These are phyloP conservation scores for Drosophila serrata DNA, from an alignment of 1,140 invertebrate species.

Conservation along the genomic window DNA sequence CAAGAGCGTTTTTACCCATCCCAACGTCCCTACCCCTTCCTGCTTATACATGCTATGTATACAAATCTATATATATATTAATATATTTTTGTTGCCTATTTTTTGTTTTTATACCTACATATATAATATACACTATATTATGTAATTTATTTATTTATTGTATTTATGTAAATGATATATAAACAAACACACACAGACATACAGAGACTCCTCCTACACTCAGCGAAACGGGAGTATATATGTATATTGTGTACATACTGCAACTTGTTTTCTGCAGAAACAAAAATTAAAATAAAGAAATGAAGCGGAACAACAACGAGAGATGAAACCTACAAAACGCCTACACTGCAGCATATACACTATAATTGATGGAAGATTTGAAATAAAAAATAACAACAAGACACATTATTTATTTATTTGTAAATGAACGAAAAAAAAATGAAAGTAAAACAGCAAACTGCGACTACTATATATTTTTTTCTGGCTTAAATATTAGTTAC, in stretches of 20 bases:
- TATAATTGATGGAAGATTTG: slow-evolving; percentile 23
- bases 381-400: slow-evolving; percentile 48
- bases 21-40: neutral
- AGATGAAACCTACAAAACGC: slow-evolving; percentile 24
- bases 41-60: slow-evolving; percentile 23
- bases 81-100: slow-evolving; percentile 74
- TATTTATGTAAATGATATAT: slow-evolving; percentile 76
- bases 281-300: neutral
- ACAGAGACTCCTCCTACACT: slow-evolving; percentile 24
- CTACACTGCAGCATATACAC: slow-evolving; percentile 40
- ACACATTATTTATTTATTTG: slow-evolving; percentile 77
- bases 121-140: slow-evolving; percentile 41
- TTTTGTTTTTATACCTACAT: slow-evolving; percentile 67
- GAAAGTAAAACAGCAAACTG: slow-evolving; percentile 29
- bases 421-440: slow-evolving; percentile 47
- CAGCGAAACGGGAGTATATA: slow-evolving; percentile 43
- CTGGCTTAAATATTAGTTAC: slow-evolving; percentile 80
- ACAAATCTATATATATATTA: slow-evolving; percentile 31
- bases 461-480: slow-evolving; percentile 72
- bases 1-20: slow-evolving; percentile 11
- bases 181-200: slow-evolving; percentile 24
- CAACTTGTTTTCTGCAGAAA: slow-evolving; percentile 40
- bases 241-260: slow-evolving; percentile 63
- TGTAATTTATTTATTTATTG: slow-evolving; percentile 81
- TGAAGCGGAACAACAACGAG: slow-evolving; percentile 17